Conservation (phyloP, 2,797 vertebrate genomes). For the Eospalax fontanierii region DNA sequence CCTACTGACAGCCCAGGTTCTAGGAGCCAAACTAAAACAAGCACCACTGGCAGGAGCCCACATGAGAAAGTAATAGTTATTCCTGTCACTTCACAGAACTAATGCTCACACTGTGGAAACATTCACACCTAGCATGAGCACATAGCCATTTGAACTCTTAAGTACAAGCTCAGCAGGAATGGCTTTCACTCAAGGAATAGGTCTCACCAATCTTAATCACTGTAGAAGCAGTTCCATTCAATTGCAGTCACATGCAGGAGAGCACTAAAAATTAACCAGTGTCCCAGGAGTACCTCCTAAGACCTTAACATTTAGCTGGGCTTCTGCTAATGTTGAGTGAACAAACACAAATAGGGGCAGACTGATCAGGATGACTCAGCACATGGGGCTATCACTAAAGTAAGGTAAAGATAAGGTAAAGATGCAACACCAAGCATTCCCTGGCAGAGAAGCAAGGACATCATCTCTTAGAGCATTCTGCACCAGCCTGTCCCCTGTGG, state of each 20-base stretch:
- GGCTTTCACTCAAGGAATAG: fast-evolving
- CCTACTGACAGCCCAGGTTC: not conserved
- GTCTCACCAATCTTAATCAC: not conserved
- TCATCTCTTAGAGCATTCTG: not conserved
- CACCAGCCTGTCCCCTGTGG: not conserved
- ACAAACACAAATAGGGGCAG: too few relatives aligned
- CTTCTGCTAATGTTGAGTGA: not conserved
- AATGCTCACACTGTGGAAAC: not conserved
- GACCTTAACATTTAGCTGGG: not conserved
- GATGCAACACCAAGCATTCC: not conserved
- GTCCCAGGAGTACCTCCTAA: not conserved
- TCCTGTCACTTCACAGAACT: not conserved
- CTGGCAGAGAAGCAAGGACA: not conserved
- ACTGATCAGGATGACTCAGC: not conserved
- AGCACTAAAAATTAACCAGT: not conserved
- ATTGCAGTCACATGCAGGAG: not conserved
- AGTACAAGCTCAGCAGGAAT: too few relatives aligned
- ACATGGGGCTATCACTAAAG: too few relatives aligned
- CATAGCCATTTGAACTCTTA: not conserved
- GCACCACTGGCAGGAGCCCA: not conserved
- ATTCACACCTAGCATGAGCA: not conserved
- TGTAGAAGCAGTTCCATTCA: not conserved
- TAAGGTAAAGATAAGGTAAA: not conserved
- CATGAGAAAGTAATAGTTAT: not conserved
- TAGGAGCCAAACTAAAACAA: not conserved